phyloP scores from a whole-genome alignment of 1,140 invertebrate genomes.

The Thaumetopoea pityocampa region DNA sequence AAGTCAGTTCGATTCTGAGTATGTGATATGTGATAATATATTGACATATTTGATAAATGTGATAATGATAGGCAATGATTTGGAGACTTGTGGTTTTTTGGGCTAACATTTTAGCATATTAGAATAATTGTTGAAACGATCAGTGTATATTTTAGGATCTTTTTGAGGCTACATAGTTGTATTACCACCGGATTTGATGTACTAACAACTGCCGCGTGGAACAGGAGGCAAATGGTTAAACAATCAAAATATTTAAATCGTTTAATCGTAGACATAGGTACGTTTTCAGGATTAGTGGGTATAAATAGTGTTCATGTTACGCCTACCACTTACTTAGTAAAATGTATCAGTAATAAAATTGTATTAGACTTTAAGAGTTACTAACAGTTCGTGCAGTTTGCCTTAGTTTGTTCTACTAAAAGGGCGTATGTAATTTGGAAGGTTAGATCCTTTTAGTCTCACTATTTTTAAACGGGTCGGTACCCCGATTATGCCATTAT shows the following conservation, averaged over 20 bases:
- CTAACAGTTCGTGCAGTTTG: too few species aligned
- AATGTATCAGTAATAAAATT: too few species aligned
- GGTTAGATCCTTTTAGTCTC: too few species aligned
- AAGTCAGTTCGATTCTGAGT: background rate
- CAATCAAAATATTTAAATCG: constrained; percentile 11
- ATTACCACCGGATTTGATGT: constrained; percentile 15
- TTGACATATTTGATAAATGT: background rate
- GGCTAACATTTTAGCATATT: constrained; percentile 17
- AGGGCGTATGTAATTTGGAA: too few species aligned
- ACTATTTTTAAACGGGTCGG: too few species aligned
- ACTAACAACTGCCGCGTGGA: constrained; percentile 12
- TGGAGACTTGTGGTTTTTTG: constrained; percentile 16
- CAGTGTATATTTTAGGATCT: constrained; percentile 20
- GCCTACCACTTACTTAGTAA: too few species aligned
- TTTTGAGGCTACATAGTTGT: constrained; percentile 25
- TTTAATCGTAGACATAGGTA: background rate
- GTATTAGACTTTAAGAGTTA: too few species aligned
- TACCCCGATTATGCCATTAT: too few species aligned
- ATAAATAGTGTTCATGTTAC: too few species aligned
- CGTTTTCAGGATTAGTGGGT: too few species aligned
- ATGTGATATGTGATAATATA: constrained; percentile 8
- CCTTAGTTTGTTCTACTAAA: too few species aligned
- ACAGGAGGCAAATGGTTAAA: constrained; percentile 12
- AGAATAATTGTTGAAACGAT: constrained; percentile 20
- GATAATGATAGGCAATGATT: constrained; percentile 10